Conservation (phyloP, 2,797 vertebrate species). For the Schizothorax lantsangensis region DNA sequence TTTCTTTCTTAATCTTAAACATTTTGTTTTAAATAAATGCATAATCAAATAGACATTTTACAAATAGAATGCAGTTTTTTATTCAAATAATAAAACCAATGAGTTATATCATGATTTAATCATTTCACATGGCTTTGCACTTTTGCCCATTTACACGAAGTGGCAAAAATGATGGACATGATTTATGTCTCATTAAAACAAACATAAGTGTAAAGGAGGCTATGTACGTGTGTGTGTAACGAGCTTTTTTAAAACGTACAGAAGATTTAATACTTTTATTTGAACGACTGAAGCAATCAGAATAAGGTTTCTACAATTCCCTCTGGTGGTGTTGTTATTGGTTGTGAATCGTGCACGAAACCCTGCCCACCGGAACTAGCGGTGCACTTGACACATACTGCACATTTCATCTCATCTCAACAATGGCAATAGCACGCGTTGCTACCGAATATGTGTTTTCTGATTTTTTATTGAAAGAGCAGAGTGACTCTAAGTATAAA, state of each 20-base stretch:
- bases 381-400: slow-evolving; percentile 2
- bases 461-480: slow-evolving; percentile 93
- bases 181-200: background rate
- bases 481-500: slow-evolving; percentile 86
- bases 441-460: slow-evolving; percentile 96
- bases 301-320: background rate
- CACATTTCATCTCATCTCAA: background rate
- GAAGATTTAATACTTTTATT: background rate
- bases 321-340: background rate
- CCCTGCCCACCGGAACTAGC: slow-evolving; percentile 43
- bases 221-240: background rate
- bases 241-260: background rate
- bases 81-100: background rate
- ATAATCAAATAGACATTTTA: background rate
- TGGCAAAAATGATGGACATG: background rate
- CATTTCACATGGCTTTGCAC: background rate
- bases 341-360: background rate
- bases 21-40: background rate
- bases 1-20: background rate
- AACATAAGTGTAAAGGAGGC: background rate
- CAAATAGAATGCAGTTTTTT: background rate
- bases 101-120: background rate
- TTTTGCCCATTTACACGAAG: background rate
- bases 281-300: background rate
- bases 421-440: slow-evolving; percentile 92